A percentile compares a stretch with the other conserved stretches of the same genome.
Conservation (phyloP, 1,140 invertebrate genomes). For the Drosophila albomicans region DNA sequence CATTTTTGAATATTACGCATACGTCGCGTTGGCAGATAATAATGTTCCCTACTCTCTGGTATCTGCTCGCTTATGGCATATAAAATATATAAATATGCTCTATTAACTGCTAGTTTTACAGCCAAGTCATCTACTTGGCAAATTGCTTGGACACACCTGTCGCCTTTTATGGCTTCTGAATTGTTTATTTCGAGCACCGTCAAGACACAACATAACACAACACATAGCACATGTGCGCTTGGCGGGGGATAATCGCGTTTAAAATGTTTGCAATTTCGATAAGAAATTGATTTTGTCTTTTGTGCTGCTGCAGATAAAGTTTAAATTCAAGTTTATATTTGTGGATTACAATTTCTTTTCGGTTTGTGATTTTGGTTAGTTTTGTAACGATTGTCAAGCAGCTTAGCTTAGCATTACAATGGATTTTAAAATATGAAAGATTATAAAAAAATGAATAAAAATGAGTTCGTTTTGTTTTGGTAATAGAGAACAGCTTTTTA, state of each 20-base stretch:
- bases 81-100: conserved; percentile 31
- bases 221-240: not conserved
- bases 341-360: not conserved
- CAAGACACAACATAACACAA: not conserved
- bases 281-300: not conserved
- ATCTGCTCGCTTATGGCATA: not conserved
- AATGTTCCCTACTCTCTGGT: conserved; percentile 15
- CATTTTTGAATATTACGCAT: conserved; percentile 66
- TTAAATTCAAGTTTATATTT: not conserved
- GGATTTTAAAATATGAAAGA: no score
- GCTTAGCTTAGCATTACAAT: no score
- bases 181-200: not conserved
- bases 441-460: no score
- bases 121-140: conserved; percentile 7
- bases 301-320: not conserved
- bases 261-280: not conserved
- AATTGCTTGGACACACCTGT: conserved; percentile 11
- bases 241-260: not conserved
- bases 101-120: conserved; percentile 23
- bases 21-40: conserved; percentile 50
- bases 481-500: no score
- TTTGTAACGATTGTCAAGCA: no score
- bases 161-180: conserved; percentile 5
- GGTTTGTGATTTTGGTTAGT: no score
- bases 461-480: no score